Base-by-base conservation (phyloP, 2,888 invertebrate species). In the Ophonus ardosiacus region DNA sequence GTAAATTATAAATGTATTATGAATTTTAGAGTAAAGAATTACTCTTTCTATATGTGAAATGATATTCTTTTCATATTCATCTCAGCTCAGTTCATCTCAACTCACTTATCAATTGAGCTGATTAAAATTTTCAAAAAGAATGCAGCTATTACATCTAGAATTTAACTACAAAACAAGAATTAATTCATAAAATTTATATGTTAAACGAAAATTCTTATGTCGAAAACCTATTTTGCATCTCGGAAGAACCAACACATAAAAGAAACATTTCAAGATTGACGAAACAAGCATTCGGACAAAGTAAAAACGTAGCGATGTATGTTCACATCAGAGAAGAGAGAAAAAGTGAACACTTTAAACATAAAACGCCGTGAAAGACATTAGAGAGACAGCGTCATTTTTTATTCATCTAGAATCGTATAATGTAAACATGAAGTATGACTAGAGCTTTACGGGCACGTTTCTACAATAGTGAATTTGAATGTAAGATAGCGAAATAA, bases 341-440 rank as follows among this genome's bases (percentile, higher is more conserved):
- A 8, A 59, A 56, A 56, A 10, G 13, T 56, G 56, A 59, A 59
- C 59, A 59, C 59, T 59, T 59, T 59, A 59, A 59, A 59, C 43
- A 51, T 51, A 59, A 59, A 6, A 59, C 59, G 15, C 59, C 59
- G 43, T 59, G 59, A 59, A 59, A 59, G 59, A 59, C 59, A 17
- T 59, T 59, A 59, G 59, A 59, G 59, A 59, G 59, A 59, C 59
- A 59, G 59, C 59, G 59, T 59, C 59, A 59, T 59, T 59, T 59
- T 59, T 59, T 59, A 59, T 59, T 59, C 59, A 59, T 59, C 59
- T 17, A 59, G 59, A 17, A n/a, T 4, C 17, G 59, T 17, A 17
- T 59, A 59, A 15, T 59, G 15, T 59, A 59, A 7, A 59, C 17
- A 17, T 59, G 59, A 59, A 59, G 59, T 17, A 59, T 59, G 59